Conservation (phyloP, 2,888 invertebrate species). For the Octodonta nipae region DNA sequence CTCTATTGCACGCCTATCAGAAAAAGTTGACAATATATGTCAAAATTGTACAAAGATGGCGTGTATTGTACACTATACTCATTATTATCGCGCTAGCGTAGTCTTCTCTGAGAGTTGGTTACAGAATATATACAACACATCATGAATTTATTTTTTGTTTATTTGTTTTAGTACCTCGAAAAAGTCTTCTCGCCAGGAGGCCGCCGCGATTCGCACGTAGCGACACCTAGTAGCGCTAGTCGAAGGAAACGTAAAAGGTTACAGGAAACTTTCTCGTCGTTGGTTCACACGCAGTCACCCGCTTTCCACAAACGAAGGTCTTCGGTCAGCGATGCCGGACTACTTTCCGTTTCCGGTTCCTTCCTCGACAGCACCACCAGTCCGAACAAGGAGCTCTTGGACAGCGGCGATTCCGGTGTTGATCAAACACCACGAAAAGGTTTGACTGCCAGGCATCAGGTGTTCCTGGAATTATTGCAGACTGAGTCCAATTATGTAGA, state of each 20-base stretch:
- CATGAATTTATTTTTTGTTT: too few relatives aligned
- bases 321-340: constrained; percentile 72
- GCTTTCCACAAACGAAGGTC: constrained; percentile 67
- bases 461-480: constrained; percentile 82
- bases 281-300: constrained; percentile 42
- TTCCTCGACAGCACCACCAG: constrained; percentile 79
- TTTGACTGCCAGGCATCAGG: constrained; percentile 64
- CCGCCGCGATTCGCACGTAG: constrained; percentile 42
- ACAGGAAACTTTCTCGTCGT: constrained; percentile 44
- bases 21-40: too few relatives aligned
- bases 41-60: too few relatives aligned
- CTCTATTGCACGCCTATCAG: too few relatives aligned
- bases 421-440: constrained; percentile 51
- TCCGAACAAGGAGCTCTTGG: constrained; percentile 46
- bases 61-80: too few relatives aligned
- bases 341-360: constrained; percentile 73
- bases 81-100: too few relatives aligned
- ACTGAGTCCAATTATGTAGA: constrained; percentile 97
- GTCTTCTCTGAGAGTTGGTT: too few relatives aligned
- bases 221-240: constrained; percentile 38
- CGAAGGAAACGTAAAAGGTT: constrained; percentile 74
- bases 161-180: constrained; percentile 36
- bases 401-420: constrained; percentile 33
- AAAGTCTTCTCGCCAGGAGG: constrained; percentile 38
- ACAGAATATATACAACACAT: too few relatives aligned